Evolutionary conservation across 2,113 vertebrate genomes (phyloP).

Genomic region (Nerophis lumbriciformis): DNA sequence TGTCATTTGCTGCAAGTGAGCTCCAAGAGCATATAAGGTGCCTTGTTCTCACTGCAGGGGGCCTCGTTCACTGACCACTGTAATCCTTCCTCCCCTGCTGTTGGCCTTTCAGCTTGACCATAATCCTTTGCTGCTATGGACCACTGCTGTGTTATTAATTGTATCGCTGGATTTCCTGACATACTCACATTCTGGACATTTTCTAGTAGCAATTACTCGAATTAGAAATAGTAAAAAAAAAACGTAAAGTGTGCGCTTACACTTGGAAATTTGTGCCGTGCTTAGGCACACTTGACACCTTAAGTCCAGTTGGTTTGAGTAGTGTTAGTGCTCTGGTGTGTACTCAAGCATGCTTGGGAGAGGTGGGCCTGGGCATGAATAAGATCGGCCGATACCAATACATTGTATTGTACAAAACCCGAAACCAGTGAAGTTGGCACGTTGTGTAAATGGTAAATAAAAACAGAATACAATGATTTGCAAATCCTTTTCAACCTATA

Average conservation of each 20-base stretch:
- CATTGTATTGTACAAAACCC: too few relatives aligned
- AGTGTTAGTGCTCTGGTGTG: too few relatives aligned
- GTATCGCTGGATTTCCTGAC: constrained; percentile 25
- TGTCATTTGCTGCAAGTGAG: constrained; percentile 15
- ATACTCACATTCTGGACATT: constrained; percentile 21
- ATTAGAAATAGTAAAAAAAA: neutral
- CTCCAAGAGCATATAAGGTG: constrained; percentile 25
- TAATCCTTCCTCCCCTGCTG: constrained; percentile 59
- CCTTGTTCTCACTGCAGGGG: constrained; percentile 44
- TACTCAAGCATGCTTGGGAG: too few relatives aligned
- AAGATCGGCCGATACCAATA: too few relatives aligned
- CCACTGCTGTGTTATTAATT: constrained; percentile 62
- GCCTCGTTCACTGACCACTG: constrained; percentile 53
- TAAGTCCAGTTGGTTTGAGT: too few relatives aligned
- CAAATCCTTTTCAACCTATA: too few relatives aligned
- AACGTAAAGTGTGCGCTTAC: neutral
- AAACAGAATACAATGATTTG: too few relatives aligned
- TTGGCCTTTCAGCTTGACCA: constrained; percentile 45
- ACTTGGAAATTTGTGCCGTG: too few relatives aligned
- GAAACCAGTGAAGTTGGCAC: too few relatives aligned
- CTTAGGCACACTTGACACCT: too few relatives aligned
- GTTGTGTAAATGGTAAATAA: too few relatives aligned
- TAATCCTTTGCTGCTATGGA: constrained; percentile 56
- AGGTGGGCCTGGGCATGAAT: too few relatives aligned
- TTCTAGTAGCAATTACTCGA: constrained; percentile 10